Conservation (phyloP, 2,113 vertebrate genomes). For the Rattus rattus region DNA sequence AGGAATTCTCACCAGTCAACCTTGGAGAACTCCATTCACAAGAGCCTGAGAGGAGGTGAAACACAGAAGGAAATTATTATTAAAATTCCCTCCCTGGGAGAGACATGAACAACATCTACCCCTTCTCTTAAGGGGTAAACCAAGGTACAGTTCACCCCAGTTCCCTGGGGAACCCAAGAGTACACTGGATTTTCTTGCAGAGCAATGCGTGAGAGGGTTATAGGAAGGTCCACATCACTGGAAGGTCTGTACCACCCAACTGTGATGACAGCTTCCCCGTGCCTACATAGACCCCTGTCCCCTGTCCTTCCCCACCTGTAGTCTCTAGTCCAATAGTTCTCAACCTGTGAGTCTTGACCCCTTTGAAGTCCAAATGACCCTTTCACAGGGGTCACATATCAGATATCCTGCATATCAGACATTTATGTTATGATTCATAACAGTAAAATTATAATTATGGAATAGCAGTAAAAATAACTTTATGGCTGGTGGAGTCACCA, state of each 20-base stretch:
- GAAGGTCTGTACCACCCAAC: background rate
- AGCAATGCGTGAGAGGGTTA: background rate
- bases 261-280: background rate
- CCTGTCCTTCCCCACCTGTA: background rate
- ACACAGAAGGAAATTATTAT: no score
- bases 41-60: background rate
- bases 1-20: background rate
- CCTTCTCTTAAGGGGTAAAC: background rate
- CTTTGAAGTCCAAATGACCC: no score
- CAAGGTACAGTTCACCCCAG: background rate
- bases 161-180: background rate
- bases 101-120: background rate
- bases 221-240: background rate
- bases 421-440: background rate
- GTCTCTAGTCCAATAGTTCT: background rate
- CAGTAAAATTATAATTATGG: background rate
- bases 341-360: background rate
- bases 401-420: background rate
- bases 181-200: background rate
- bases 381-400: background rate
- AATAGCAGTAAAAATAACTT: background rate
- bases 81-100: background rate
- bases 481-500: background rate
- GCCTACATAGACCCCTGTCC: background rate
- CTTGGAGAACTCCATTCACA: background rate